Conservation (phyloP, 1,140 invertebrate genomes). For the Leptestheria dahalacensis region DNA sequence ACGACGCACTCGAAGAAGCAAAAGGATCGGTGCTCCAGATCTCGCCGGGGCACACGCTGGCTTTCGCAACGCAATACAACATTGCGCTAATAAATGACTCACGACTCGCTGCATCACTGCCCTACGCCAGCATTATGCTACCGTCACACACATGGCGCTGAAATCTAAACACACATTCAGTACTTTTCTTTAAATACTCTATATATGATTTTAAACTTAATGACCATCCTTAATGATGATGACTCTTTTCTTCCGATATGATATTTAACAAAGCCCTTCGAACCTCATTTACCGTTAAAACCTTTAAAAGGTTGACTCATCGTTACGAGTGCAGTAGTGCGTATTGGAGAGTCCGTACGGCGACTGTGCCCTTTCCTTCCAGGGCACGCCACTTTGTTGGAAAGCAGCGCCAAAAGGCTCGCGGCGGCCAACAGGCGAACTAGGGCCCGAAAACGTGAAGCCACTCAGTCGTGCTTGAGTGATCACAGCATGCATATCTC, state of each 20-base stretch:
- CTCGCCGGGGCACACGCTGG: neutral
- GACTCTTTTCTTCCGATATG: too few relatives aligned
- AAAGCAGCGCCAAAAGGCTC: neutral
- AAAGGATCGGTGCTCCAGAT: too few relatives aligned
- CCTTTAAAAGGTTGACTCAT: too few relatives aligned
- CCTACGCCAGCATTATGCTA: neutral
- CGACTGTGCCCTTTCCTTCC: neutral
- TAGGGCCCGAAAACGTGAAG: neutral
- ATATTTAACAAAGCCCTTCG: too few relatives aligned
- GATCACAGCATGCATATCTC: neutral
- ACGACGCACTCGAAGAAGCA: too few relatives aligned
- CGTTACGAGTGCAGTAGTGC: too few relatives aligned
- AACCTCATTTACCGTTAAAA: too few relatives aligned
- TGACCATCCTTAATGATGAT: too few relatives aligned
- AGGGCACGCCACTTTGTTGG: neutral
- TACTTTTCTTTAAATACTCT: too few relatives aligned
- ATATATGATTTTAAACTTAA: too few relatives aligned
- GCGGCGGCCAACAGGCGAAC: neutral
- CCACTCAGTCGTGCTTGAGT: neutral
- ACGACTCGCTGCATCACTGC: neutral
- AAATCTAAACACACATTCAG: neutral
- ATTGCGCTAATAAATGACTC: neutral
- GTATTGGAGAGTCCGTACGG: neutral
- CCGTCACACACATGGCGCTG: neutral
- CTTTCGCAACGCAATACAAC: neutral